phyloP scores from a whole-genome alignment of 2,797 vertebrate genomes.

The Myioborus melanocephalus region DNA sequence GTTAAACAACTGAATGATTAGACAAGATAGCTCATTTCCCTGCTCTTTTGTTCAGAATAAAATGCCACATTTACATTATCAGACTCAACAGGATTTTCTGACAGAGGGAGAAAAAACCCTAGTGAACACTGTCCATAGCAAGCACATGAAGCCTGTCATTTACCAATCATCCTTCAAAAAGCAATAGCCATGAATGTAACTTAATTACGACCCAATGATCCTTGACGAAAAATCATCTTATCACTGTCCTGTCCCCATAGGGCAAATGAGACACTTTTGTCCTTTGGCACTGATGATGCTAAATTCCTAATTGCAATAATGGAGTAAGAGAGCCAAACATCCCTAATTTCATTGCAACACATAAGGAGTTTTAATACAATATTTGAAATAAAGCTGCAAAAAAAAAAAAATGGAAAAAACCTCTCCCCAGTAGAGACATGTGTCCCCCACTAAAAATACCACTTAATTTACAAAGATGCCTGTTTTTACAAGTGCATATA shows the following conservation, averaged over 20 bases:
- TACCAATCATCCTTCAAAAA: slow-evolving; percentile 87
- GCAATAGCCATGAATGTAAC: slow-evolving; percentile 85
- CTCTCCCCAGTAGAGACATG: neutral
- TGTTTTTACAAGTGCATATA: neutral
- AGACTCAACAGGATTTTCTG: slow-evolving; percentile 88
- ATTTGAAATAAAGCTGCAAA: slow-evolving; percentile 59
- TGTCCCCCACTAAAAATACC: neutral
- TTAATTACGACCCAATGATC: slow-evolving; percentile 87
- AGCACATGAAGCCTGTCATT: slow-evolving; percentile 85
- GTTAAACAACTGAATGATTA: slow-evolving; percentile 99
- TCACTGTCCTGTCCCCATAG: slow-evolving; percentile 81
- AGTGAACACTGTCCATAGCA: slow-evolving; percentile 80
- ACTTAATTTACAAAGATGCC: neutral
- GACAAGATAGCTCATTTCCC: slow-evolving; percentile 97
- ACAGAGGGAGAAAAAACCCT: slow-evolving; percentile 77
- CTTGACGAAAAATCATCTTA: slow-evolving; percentile 86
- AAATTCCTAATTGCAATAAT: slow-evolving; percentile 82
- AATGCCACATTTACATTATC: slow-evolving; percentile 95
- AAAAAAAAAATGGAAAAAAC: neutral
- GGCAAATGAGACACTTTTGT: slow-evolving; percentile 79
- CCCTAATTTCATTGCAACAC: slow-evolving; percentile 69
- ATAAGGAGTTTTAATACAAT: slow-evolving; percentile 62
- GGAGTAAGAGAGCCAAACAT: slow-evolving; percentile 74
- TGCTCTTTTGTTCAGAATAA: slow-evolving; percentile 91
- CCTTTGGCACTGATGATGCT: slow-evolving; percentile 75